Base-by-base conservation (phyloP, 2,888 invertebrate species). In the Drosophila ustulata region DNA sequence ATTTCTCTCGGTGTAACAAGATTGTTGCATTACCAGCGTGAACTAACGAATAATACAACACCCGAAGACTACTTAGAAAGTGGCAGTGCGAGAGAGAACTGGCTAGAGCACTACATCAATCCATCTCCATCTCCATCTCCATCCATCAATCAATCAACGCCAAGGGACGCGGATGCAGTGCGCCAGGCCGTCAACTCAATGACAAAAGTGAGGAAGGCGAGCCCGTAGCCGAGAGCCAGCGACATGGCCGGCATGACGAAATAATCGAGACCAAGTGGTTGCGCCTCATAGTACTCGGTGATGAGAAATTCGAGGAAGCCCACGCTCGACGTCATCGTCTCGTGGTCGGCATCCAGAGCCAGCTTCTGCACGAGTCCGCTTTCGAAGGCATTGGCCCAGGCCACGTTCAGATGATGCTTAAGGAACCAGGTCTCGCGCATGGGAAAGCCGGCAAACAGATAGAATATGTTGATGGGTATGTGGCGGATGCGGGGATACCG, bases 161-260 rank as follows among this genome's bases (percentile, higher is more conserved):
- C 56, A 62, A 57, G 57, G 26, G 25, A 23, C 66, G 49, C 23
- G 37, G 49, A 41, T 23, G 26, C 56, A 46, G 72, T 77, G 66
- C 81, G 83, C 84, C 77, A 68, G 55, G 62, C 66, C 51, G 66
- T 67, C 80, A 88, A 68, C 87, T 84, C 83, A 61, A 84, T 58
- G 80, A 82, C 66, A 71, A 83, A 88, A 49, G 71, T 64, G 23
- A 88, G 4, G 18, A 86, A 9, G 23, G 83, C 83, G 61, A 85
- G 46, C n/a, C 51, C 66, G 39, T 67, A 73, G 47, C 89, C 89
- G 6, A 88, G 46, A n/a, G 39, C 76, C 65, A 83, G 49, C n/a
- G 88, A 62, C 71, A 88, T 89, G 50, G 88, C 71, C 45, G 83
- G 88, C 89, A 89, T 89, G 46, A 84, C 83, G 74, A 84, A 84